Conservation (phyloP, 2,113 vertebrate species). For the Microcebus jonahi region DNA sequence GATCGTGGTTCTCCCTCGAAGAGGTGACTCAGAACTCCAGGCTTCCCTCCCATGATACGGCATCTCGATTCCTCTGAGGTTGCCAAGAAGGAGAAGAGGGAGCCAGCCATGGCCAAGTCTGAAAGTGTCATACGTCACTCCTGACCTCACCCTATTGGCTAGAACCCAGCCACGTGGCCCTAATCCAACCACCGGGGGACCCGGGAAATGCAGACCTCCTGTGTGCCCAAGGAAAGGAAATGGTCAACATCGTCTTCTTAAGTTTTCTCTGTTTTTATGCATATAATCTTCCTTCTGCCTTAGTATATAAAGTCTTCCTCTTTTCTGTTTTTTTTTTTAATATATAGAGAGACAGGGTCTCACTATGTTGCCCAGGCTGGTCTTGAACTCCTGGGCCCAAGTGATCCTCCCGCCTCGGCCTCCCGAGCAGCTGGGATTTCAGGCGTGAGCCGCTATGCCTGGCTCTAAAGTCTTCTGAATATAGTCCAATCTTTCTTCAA, state of each 20-base stretch:
- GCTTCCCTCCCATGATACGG: neutral
- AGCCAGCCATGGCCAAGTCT: neutral
- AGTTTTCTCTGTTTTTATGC: neutral
- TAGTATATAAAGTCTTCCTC: neutral
- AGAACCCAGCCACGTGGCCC: neutral
- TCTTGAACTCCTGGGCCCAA: no score
- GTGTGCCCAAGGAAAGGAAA: neutral
- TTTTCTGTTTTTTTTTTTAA: no score
- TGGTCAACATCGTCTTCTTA: neutral
- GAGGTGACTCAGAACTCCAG: neutral
- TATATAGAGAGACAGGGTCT: no score
- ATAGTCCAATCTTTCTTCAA: fast-evolving
- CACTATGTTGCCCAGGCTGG: no score
- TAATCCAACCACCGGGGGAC: fast-evolving
- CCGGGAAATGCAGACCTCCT: neutral
- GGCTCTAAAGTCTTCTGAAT: neutral
- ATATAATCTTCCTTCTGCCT: neutral
- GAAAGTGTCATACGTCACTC: neutral
- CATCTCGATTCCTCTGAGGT: neutral
- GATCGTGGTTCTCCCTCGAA: neutral
- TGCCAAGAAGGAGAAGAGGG: neutral
- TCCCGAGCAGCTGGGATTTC: no score
- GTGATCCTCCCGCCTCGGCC: no score
- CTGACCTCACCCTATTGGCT: neutral
- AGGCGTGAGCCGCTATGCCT: no score